Base-by-base conservation (phyloP, 2,888 invertebrate genomes). In the Cephalotes varians region DNA sequence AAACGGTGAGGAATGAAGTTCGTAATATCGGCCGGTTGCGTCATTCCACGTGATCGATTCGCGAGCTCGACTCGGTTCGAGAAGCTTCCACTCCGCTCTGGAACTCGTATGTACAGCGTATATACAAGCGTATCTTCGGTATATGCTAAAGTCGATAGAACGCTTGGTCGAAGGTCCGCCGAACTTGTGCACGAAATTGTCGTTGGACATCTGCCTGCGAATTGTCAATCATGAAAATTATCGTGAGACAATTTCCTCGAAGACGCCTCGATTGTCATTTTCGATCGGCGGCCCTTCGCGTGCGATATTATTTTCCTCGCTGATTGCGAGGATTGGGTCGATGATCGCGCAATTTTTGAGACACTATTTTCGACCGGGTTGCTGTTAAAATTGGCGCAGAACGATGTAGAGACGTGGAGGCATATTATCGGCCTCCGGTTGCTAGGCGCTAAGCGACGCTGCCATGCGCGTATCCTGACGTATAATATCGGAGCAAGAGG, bases 371-470 rank as follows among this genome's bases (percentile, higher is more conserved):
- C 21, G 71, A 7, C 25, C 25, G 18, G 47, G 25, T 18, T 56
- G 56, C 34, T n/a, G 56, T 79, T 79, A 71, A 79, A 79, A 79
- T 77, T 71, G 77, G 51, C 34, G 40, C 49, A 74, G 62, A 74
- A 58, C 49, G 37, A 44, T 56, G 56, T 31, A 51, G 40, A 80
- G 81, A 71, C 71, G 72, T 62, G 82, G 72, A 76, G 65, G 82
- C 62, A 51, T 82, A 87, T 89, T 88, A 88, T 88, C 87, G 85
- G 89, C 79, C 86, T 90, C 82, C 65, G 85, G 86, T 90, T 90
- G 87, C 83, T 85, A 89, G 84, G 83, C 86, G 79, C 79, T 82
- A 49, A 65, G 72, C 87, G 79, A 81, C 84, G 88, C 89, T 88
- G 90, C 87, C 86, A 82, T 79, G 87, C 85, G 83, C 65, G 79